These are phyloP conservation scores for Phrynocephalus versicolor DNA, from an alignment of 2,113 vertebrate genomes.

Conservation along the genomic window DNA sequence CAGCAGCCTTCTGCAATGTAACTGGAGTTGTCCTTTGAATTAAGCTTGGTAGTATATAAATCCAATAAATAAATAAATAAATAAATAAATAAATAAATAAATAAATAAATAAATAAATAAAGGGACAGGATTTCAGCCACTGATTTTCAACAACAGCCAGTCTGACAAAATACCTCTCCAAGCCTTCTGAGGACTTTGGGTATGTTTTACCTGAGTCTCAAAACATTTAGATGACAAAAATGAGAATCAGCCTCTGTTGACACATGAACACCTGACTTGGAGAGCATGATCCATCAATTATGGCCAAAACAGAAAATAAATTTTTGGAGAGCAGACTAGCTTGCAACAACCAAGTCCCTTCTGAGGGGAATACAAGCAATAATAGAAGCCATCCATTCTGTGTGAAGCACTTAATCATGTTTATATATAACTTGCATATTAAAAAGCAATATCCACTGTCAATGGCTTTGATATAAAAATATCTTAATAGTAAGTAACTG, in stretches of 20 bases:
- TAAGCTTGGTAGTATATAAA: no score
- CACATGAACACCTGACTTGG: conserved; percentile 49
- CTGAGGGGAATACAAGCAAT: conserved; percentile 43
- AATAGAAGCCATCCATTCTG: conserved; percentile 55
- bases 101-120: no score
- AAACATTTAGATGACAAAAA: not conserved
- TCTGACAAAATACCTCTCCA: not conserved
- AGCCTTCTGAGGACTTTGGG: not conserved
- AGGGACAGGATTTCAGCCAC: not conserved
- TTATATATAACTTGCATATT: conserved; percentile 76
- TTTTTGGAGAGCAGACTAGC: conserved; percentile 26
- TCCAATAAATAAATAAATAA: no score
- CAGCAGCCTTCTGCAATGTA: no score
- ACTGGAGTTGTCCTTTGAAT: no score
- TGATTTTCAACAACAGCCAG: not conserved
- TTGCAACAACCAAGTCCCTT: conserved; percentile 30
- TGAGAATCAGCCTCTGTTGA: not conserved
- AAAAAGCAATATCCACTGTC: conserved; percentile 76
- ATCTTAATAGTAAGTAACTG: conserved; percentile 82
- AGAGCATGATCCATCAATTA: conserved; percentile 54
- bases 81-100: no score
- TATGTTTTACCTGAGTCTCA: not conserved
- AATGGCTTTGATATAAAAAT: conserved; percentile 78
- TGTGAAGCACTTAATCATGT: conserved; percentile 69
- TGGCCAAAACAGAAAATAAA: conserved; percentile 54